phyloP scores from a whole-genome alignment of 1,140 invertebrate genomes.

The Anadara kagoshimensis region DNA sequence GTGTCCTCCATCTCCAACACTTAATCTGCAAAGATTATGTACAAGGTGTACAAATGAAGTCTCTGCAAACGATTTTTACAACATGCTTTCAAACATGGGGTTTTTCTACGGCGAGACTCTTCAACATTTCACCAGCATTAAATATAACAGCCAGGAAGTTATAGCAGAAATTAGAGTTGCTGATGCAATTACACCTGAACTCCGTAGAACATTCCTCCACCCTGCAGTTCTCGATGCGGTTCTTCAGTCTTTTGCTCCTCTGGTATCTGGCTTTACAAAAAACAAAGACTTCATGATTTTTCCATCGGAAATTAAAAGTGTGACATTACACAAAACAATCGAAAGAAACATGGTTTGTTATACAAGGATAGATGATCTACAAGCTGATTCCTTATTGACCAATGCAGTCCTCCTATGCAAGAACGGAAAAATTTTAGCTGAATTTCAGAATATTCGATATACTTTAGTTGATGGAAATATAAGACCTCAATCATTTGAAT shows the following conservation, averaged over 20 bases:
- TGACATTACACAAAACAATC: neutral
- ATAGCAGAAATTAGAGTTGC: neutral
- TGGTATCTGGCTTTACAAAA: neutral
- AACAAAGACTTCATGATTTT: neutral
- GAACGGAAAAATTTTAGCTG: neutral
- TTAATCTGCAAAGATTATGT: neutral
- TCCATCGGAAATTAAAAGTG: neutral
- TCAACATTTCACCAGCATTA: neutral
- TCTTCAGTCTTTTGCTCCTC: neutral
- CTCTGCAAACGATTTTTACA: neutral
- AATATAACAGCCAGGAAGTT: neutral
- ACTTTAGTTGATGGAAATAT: neutral
- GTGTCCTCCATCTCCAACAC: neutral
- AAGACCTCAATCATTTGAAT: neutral
- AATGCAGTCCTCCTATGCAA: neutral
- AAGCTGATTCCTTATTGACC: too few species aligned
- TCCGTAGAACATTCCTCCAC: neutral
- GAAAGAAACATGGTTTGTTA: neutral
- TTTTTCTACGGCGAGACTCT: slow-evolving; percentile 9
- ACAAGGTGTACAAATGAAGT: neutral
- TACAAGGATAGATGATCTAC: neutral
- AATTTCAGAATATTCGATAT: neutral
- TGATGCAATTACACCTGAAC: neutral
- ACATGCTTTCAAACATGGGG: neutral
- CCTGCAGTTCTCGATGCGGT: slow-evolving; percentile 8